These are phyloP conservation scores for Procavia capensis DNA, from an alignment of 2,113 vertebrate genomes.

Conservation along the genomic window DNA sequence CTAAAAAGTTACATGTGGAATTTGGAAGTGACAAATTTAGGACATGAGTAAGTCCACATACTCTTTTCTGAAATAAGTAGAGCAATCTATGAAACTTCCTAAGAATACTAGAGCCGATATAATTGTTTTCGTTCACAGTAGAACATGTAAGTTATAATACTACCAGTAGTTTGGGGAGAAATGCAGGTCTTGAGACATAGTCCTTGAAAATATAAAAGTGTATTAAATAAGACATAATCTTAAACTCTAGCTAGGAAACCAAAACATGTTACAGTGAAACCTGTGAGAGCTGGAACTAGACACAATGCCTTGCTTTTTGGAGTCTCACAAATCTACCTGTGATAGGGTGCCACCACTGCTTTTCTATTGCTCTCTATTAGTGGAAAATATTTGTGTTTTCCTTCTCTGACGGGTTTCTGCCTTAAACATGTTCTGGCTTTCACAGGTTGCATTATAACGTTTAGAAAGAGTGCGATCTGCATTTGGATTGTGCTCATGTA, in stretches of 20 bases:
- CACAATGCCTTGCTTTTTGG: too few species aligned
- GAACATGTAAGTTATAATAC: neutral
- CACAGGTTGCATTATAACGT: too few species aligned
- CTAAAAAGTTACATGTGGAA: neutral
- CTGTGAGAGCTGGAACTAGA: neutral
- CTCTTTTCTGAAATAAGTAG: neutral
- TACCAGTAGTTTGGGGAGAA: neutral
- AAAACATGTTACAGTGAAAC: neutral
- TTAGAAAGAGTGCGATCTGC: neutral
- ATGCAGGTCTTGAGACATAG: neutral
- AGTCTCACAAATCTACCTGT: too few species aligned
- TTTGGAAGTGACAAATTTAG: neutral
- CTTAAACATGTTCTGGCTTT: too few species aligned
- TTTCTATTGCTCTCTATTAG: too few species aligned
- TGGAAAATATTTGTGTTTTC: too few species aligned
- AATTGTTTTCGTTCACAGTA: neutral
- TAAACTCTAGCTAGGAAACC: neutral
- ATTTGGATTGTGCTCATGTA: rapidly evolving
- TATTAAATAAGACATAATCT: neutral
- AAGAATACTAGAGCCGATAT: neutral
- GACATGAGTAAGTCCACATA: neutral
- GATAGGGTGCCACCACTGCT: too few species aligned
- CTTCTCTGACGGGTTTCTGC: too few species aligned
- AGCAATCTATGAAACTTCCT: neutral
- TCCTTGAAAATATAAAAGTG: neutral